These are phyloP conservation scores for Rhabdornis inornatus DNA, from an alignment of 2,113 vertebrate genomes.

Conservation along the genomic window DNA sequence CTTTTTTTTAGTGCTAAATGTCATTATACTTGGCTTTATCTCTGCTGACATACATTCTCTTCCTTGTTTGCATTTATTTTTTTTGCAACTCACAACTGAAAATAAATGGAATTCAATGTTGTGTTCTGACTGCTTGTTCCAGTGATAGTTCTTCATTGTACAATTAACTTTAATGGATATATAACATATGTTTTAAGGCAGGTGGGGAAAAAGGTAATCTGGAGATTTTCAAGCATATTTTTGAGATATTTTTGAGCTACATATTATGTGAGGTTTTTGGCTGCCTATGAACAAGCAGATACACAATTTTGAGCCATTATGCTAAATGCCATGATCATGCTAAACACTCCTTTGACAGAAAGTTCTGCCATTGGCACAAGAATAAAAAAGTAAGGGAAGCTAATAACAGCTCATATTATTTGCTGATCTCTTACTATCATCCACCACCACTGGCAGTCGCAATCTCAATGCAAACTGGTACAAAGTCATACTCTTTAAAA, in stretches of 20 bases:
- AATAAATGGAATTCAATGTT: not conserved
- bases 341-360: not conserved
- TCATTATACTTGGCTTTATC: constrained; percentile 15
- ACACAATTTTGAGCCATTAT: not conserved
- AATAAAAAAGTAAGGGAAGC: not conserved
- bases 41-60: not conserved
- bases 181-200: not conserved
- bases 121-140: not conserved
- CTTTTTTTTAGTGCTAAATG: not conserved
- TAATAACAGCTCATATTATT: not conserved
- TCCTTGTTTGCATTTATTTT: not conserved
- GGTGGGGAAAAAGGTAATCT: not conserved
- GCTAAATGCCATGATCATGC: not conserved
- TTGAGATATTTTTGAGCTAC: not conserved
- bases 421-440: not conserved
- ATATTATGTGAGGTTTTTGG: not conserved
- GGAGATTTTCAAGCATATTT: not conserved
- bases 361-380: not conserved
- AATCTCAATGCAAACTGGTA: not conserved
- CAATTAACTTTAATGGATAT: not conserved
- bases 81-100: not conserved
- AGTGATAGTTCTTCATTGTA: not conserved
- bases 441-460: not conserved
- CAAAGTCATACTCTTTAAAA: not conserved
- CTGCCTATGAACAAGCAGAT: not conserved